phyloP scores from a whole-genome alignment of 2,888 invertebrate species.

The Acholoe squamosa region DNA sequence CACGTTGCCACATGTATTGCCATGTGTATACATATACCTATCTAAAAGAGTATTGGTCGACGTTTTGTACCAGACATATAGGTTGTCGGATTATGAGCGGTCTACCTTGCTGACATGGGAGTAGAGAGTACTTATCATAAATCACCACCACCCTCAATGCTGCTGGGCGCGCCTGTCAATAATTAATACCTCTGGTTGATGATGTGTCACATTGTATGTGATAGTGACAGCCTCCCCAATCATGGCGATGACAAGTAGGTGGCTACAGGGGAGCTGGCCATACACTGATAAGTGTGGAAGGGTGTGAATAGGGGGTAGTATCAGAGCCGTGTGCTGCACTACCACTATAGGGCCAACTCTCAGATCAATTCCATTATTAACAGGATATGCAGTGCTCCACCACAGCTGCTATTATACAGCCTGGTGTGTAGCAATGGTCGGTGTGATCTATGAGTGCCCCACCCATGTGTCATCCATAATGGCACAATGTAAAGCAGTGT shows the following conservation, averaged over 20 bases:
- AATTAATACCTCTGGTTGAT: slow-evolving; percentile 36
- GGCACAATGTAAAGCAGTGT: neutral
- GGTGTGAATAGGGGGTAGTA: neutral
- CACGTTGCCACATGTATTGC: too few species aligned
- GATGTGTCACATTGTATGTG: slow-evolving; percentile 51
- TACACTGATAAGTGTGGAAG: neutral
- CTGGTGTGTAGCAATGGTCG: neutral
- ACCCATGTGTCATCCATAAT: slow-evolving; percentile 10
- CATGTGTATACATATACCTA: too few species aligned
- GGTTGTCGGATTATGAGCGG: too few species aligned
- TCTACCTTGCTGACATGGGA: too few species aligned
- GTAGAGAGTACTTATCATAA: too few species aligned
- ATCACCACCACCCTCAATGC: neutral
- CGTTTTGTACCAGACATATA: too few species aligned
- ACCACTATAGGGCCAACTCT: neutral
- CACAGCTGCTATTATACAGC: slow-evolving; percentile 5
- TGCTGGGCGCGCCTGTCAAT: slow-evolving; percentile 14
- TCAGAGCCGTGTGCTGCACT: neutral
- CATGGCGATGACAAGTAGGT: neutral
- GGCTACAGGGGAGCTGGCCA: neutral
- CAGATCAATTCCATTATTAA: slow-evolving; percentile 22
- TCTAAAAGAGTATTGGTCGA: too few species aligned
- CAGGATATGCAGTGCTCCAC: neutral
- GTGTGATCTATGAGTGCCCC: neutral
- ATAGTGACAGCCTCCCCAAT: slow-evolving; percentile 33